phyloP scores from a whole-genome alignment of 2,113 vertebrate genomes.

The Jaculus jaculus region DNA sequence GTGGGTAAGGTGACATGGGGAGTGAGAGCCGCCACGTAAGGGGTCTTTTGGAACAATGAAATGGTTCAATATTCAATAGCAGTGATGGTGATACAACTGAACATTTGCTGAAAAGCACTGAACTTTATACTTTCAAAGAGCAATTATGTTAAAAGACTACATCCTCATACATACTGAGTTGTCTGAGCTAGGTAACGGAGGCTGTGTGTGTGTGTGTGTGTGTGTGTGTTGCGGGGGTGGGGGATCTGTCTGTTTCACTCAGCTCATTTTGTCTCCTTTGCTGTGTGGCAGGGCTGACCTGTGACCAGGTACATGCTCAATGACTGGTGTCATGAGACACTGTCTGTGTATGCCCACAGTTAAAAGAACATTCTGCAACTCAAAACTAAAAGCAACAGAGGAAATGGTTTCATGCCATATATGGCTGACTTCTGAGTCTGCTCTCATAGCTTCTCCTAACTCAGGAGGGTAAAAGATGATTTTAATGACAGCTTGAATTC shows the following conservation, averaged over 20 bases:
- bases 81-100: not conserved
- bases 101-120: not conserved
- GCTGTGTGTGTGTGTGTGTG: too few species aligned
- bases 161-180: not conserved
- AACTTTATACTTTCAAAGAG: not conserved
- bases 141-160: not conserved
- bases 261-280: not conserved
- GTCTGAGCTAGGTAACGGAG: too few species aligned
- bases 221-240: too few species aligned
- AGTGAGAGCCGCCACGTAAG: accelerated
- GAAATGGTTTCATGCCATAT: not conserved
- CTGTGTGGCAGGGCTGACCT: not conserved
- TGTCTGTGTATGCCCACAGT: accelerated
- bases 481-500: not conserved
- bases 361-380: not conserved
- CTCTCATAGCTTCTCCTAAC: not conserved
- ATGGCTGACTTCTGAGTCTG: not conserved
- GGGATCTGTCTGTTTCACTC: not conserved
- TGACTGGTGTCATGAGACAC: not conserved
- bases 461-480: not conserved
- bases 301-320: not conserved
- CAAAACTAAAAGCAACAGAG: not conserved
- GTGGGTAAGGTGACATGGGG: accelerated
- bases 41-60: not conserved
- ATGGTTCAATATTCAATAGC: not conserved